Evolutionary conservation across 2,113 vertebrate species (phyloP).

Genomic region (Leptocoma aspasia): DNA sequence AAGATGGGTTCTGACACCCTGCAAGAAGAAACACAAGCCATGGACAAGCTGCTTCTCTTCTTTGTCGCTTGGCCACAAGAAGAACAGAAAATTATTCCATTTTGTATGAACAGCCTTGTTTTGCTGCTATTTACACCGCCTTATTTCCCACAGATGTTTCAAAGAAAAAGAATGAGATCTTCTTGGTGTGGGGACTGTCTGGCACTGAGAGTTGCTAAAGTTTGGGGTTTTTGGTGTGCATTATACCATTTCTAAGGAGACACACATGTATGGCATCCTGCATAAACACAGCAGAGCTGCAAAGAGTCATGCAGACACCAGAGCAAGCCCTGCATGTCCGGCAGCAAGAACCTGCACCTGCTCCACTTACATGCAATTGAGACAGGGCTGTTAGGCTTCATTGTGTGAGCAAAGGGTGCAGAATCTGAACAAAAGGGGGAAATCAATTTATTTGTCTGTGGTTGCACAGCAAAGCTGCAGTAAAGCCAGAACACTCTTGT

Average conservation of each 20-base stretch:
- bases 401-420: not conserved
- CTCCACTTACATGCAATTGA: rapidly evolving
- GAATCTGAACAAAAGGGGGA: not conserved
- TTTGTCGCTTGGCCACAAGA: not conserved
- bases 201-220: not conserved
- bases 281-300: not conserved
- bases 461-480: not conserved
- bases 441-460: not conserved
- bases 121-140: not conserved
- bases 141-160: not conserved
- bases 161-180: not conserved
- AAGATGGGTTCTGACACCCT: not conserved
- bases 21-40: not conserved
- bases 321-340: not conserved
- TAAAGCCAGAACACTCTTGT: not conserved
- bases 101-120: not conserved
- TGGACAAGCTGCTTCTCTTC: not conserved
- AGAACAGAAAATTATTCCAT: not conserved
- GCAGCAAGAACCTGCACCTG: not conserved
- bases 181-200: not conserved
- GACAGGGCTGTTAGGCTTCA: not conserved
- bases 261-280: rapidly evolving
- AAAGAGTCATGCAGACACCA: not conserved
- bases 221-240: not conserved
- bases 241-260: not conserved